Base-by-base conservation (phyloP, 2,797 vertebrate species). In the Leptodactylus fallax region DNA sequence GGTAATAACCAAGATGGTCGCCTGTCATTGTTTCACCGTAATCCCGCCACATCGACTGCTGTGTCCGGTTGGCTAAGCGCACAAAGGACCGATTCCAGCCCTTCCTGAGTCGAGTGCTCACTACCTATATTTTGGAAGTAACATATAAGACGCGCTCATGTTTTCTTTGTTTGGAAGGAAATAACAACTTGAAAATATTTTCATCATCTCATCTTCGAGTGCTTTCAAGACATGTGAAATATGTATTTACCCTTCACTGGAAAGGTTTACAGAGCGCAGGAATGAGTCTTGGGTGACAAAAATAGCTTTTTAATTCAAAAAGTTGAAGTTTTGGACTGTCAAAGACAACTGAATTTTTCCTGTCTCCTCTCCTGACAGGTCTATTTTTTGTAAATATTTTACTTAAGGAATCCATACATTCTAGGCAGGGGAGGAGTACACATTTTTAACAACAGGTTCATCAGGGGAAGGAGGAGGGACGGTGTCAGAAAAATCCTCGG, bases 111-210 rank as follows among this genome's bases (percentile, higher is more conserved):
- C 2, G 65, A 67, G 51, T 27, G 19, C 16, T 65, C 71, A 16
- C 60, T 79, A 51, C 88, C 77, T 83, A 76, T 72, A 63, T 79
- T 80, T 87, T 89, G 79, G 84, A 81, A 53, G 88, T 79, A 79
- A 47, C 85, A 6, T 69, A 36, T 45, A 58, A 6, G 49, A 81
- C 71, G 17, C 45, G 60, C 23, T 60, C 36, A 79, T 84, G 63
- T 72, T 72, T 80, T 84, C 72, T 72, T 82, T 78, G 60, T 47
- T 79, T 71, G n/a, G 74, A 55, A 89, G 88, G 88, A 87, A 86
- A 89, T 83, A 89, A 86, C 77, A 89, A 79, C 51, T 74, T 77
- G 67, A 36, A 86, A 79, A 63, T 79, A 72, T 86, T 79, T 89
- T 74, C 36, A 83, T 86, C 36, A 89, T 60, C 81, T 82, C 53